Base-by-base conservation (phyloP, 2,113 vertebrate genomes). In the Pygoscelis adeliae region DNA sequence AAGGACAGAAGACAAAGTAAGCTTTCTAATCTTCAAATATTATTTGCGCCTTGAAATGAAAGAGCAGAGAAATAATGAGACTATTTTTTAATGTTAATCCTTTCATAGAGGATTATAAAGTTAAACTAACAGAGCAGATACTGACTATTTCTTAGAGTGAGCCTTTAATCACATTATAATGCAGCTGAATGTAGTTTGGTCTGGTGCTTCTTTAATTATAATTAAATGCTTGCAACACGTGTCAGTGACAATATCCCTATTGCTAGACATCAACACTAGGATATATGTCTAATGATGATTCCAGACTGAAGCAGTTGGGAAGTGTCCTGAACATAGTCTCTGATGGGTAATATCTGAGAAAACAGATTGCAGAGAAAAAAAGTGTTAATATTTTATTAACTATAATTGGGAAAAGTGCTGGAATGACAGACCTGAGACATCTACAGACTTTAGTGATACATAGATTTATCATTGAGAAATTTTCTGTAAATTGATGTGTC, bases 121-220 rank as follows among this genome's bases (percentile, higher is more conserved):
- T 83, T 90, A 94, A 94, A 97, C 79, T 96, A 95, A 81, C 61
- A 94, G 65, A 55, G 80, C 44, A 98, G 94, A 97, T 95, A 93
- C 46, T 88, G 76, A 78, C 77, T 95, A 70, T 76, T 97, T 95
- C 56, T 97, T 97, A 67, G 44, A 95, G 76, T 81, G 95, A 96
- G 50, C 67, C 79, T 97, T 98, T 97, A 97, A 97, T 97, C 91
- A 98, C 65, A 93, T 80, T 96, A 94, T 89, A 95, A 93, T 96
- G 19, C 58, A 91, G 42, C 78, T 91, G 66, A 95, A 95, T 59
- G 16, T 71, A 95, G 56, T 30, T 83, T 94, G 72, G 34, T 90
- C 2, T 52, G 46, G 26, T 59, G 53, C 85, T 95, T 90, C 85
- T 97, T 97, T 97, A 96, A 95, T 96, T 96, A 92, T 88, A 95